These are phyloP conservation scores for Spea hammondii DNA, from an alignment of 2,797 vertebrate genomes.

Conservation along the genomic window DNA sequence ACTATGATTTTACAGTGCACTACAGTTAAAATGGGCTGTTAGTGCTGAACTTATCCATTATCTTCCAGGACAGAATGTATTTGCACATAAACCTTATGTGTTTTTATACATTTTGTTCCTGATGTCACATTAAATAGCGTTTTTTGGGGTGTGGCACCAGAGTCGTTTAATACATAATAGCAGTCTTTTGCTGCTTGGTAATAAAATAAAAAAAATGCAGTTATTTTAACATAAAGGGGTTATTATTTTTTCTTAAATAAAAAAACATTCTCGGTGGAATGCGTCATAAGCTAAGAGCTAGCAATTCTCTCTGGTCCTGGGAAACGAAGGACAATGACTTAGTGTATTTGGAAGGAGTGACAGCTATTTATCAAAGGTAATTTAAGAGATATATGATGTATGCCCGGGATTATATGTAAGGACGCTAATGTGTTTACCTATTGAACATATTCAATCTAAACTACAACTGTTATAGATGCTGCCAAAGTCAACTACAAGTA, in stretches of 20 bases:
- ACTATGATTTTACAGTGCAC: background rate
- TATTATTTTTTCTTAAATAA: slow-evolving; percentile 45
- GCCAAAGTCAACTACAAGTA: slow-evolving; percentile 39
- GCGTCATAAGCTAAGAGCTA: slow-evolving; percentile 57
- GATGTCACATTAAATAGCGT: background rate
- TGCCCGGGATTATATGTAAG: slow-evolving; percentile 63
- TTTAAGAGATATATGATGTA: slow-evolving; percentile 65
- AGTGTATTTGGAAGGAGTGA: slow-evolving; percentile 61
- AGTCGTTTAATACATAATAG: slow-evolving; percentile 17
- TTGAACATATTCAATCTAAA: slow-evolving; percentile 48
- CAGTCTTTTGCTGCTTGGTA: slow-evolving; percentile 44
- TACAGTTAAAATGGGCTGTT: slow-evolving; percentile 6
- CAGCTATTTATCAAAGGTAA: slow-evolving; percentile 67
- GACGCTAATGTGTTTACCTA: slow-evolving; percentile 59
- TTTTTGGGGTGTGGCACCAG: background rate
- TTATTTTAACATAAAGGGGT: slow-evolving; percentile 54
- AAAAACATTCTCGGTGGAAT: slow-evolving; percentile 60
- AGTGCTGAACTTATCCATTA: slow-evolving; percentile 14
- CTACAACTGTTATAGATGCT: slow-evolving; percentile 42
- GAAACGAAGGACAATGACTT: slow-evolving; percentile 54
- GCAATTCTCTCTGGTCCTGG: slow-evolving; percentile 59
- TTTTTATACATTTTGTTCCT: slow-evolving; percentile 9
- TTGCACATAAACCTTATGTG: slow-evolving; percentile 1
- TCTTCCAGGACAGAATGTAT: slow-evolving; percentile 26
- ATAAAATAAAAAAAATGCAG: slow-evolving; percentile 48